Conservation (phyloP, 2,888 invertebrate species). For the Shargacucullia verbasci region DNA sequence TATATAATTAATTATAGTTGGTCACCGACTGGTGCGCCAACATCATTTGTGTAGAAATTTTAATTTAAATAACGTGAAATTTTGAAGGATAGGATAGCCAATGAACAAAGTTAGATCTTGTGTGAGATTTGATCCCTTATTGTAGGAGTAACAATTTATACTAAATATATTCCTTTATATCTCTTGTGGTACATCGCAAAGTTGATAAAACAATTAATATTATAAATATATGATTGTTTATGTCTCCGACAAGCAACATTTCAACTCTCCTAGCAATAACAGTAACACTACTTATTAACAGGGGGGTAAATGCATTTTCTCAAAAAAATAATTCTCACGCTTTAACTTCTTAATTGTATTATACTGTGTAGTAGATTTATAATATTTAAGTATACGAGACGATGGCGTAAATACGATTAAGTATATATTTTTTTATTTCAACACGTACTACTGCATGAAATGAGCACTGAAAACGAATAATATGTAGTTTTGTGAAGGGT, state of each 20-base stretch:
- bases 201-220: slow-evolving; percentile 26
- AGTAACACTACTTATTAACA: slow-evolving; percentile 73
- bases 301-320: slow-evolving; percentile 82
- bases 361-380: slow-evolving; percentile 50
- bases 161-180: slow-evolving; percentile 27
- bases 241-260: slow-evolving; percentile 61
- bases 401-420: slow-evolving; percentile 50
- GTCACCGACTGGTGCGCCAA: slow-evolving; percentile 1
- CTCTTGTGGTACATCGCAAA: slow-evolving; percentile 26
- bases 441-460: slow-evolving; percentile 75
- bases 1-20: slow-evolving; percentile 18
- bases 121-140: slow-evolving; percentile 46
- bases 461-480: slow-evolving; percentile 67
- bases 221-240: slow-evolving; percentile 25
- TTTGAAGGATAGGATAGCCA: slow-evolving; percentile 19
- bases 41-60: slow-evolving; percentile 14
- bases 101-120: slow-evolving; percentile 11
- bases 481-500: slow-evolving; percentile 38
- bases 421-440: slow-evolving; percentile 47
- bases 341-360: slow-evolving; percentile 62
- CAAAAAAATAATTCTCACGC: slow-evolving; percentile 77
- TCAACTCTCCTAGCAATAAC: slow-evolving; percentile 65
- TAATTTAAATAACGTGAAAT: slow-evolving; percentile 6
- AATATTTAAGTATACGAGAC: slow-evolving; percentile 56
- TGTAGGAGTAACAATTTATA: slow-evolving; percentile 36